Percentiles rank a stretch among this genome's conserved stretches.
Evolutionary conservation across 2,888 invertebrate genomes (phyloP).

Genomic region (Eristalis pertinax): DNA sequence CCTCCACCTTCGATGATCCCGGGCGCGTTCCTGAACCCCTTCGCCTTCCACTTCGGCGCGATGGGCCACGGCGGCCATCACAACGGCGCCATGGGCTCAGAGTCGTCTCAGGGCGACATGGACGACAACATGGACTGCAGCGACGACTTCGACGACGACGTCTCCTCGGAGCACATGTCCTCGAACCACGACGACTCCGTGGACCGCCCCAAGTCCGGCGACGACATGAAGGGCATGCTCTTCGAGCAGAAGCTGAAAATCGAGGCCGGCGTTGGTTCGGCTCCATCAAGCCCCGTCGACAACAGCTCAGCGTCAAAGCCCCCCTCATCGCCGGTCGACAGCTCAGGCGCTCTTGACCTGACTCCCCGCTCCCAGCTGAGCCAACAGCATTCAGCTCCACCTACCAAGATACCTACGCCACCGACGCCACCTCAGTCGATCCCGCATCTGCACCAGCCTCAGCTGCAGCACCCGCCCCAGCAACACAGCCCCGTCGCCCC

Average conservation of each 20-base stretch:
- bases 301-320: constrained; percentile 74
- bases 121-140: constrained; percentile 81
- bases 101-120: constrained; percentile 81
- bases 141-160: constrained; percentile 80
- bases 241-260: constrained; percentile 80
- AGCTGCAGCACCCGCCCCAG: constrained; percentile 65
- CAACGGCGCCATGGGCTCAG: constrained; percentile 79
- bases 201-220: constrained; percentile 79
- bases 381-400: constrained; percentile 61
- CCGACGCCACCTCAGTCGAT: constrained; percentile 79
- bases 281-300: constrained; percentile 77
- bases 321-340: constrained; percentile 79
- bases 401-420: constrained; percentile 48
- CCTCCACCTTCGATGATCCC: constrained; percentile 85
- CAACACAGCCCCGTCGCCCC: constrained; percentile 62
- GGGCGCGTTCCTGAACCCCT: constrained; percentile 81
- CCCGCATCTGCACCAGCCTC: constrained; percentile 72
- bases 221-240: constrained; percentile 80
- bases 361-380: constrained; percentile 82
- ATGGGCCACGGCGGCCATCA: constrained; percentile 77
- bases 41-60: constrained; percentile 80
- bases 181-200: constrained; percentile 76
- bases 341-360: constrained; percentile 83
- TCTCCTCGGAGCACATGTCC: constrained; percentile 80
- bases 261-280: constrained; percentile 78